Conservation (phyloP, 2,888 invertebrate species). For the Uropetala carovei region DNA sequence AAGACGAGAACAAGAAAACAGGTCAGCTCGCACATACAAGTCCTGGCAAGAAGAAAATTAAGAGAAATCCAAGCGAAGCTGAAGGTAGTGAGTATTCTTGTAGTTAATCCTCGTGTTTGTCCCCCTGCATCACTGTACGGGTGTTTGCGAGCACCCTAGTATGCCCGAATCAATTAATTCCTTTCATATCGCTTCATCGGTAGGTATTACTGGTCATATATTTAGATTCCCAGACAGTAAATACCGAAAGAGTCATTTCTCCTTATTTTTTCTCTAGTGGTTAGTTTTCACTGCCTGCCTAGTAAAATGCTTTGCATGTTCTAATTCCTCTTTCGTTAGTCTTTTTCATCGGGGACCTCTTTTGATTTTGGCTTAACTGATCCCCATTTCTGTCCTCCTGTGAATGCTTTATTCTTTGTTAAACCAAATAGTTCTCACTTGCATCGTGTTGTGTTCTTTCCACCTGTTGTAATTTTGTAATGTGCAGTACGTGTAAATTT, state of each 20-base stretch:
- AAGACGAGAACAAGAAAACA: slow-evolving; percentile 99
- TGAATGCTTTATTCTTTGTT: too few species aligned
- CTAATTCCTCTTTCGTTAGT: neutral
- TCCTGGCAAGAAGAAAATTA: slow-evolving; percentile 97
- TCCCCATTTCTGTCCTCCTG: too few species aligned
- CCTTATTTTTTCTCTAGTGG: neutral
- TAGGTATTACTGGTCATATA: slow-evolving; percentile 51
- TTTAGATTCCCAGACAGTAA: neutral
- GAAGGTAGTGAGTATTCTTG: slow-evolving; percentile 90
- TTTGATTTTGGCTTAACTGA: too few species aligned
- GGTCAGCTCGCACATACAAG: slow-evolving; percentile 99
- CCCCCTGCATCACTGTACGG: slow-evolving; percentile 56
- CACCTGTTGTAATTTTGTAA: too few species aligned
- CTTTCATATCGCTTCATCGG: slow-evolving; percentile 45
- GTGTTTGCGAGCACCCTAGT: slow-evolving; percentile 44
- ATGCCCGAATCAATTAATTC: slow-evolving; percentile 40
- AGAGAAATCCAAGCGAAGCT: slow-evolving; percentile 98
- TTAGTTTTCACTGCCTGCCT: neutral
- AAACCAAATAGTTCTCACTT: too few species aligned
- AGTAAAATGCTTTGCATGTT: neutral
- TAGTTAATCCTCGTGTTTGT: slow-evolving; percentile 58
- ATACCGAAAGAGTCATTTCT: neutral
- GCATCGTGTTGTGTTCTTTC: too few species aligned
- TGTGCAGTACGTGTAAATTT: too few species aligned
- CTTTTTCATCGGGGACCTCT: neutral